phyloP scores from a whole-genome alignment of 2,797 vertebrate genomes.

The Spinibarbus caldwelli region DNA sequence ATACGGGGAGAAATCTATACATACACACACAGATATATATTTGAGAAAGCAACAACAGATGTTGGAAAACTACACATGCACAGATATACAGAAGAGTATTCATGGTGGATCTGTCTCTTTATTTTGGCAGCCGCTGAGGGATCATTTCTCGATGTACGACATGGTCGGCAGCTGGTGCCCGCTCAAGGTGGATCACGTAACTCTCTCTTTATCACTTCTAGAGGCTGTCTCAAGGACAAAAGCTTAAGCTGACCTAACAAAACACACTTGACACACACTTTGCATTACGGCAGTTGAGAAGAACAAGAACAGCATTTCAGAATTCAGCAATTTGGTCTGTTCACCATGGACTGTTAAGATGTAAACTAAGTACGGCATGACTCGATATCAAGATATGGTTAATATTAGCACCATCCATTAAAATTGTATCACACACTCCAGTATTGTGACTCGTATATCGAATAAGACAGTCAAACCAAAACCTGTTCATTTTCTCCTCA shows the following conservation, averaged over 20 bases:
- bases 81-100: neutral
- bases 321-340: constrained; percentile 11
- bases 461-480: constrained; percentile 2
- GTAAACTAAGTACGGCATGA: neutral
- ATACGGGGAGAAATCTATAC: constrained; percentile 66
- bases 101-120: constrained; percentile 69
- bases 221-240: constrained; percentile 94
- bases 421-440: neutral
- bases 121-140: constrained; percentile 80
- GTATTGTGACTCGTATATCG: neutral
- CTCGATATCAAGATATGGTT: neutral
- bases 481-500: constrained; percentile 12
- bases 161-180: constrained; percentile 89
- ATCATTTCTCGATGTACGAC: constrained; percentile 71
- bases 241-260: constrained; percentile 76
- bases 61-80: neutral
- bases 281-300: constrained; percentile 9
- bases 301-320: neutral
- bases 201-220: constrained; percentile 93
- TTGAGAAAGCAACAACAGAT: constrained; percentile 1
- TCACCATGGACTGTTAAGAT: neutral
- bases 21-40: constrained; percentile 2
- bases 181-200: constrained; percentile 87
- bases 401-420: constrained; percentile 12
- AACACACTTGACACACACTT: constrained; percentile 82